These are phyloP conservation scores for Drosophila bocqueti DNA, from an alignment of 1,140 invertebrate genomes.

Conservation along the genomic window DNA sequence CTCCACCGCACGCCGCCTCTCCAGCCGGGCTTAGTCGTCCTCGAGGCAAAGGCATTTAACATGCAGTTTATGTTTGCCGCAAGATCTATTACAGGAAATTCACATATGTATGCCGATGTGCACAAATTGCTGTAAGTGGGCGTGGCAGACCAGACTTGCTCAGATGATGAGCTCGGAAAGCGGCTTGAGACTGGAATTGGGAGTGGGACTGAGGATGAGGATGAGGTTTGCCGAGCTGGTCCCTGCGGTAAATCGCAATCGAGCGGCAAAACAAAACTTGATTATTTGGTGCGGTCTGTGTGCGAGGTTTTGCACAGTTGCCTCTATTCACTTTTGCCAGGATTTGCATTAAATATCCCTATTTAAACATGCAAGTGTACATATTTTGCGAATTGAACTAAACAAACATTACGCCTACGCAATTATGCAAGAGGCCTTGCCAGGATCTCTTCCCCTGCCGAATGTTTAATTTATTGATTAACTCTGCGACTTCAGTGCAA, in stretches of 20 bases:
- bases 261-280: constrained; percentile 78
- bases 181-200: background rate
- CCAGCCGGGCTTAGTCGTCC: constrained; percentile 39
- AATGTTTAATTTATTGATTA: constrained; percentile 61
- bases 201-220: background rate
- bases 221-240: constrained; percentile 38
- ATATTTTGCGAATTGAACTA: constrained; percentile 59
- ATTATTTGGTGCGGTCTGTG: constrained; percentile 71
- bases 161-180: constrained; percentile 35
- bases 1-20: constrained; percentile 7
- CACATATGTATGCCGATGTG: constrained; percentile 67
- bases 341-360: constrained; percentile 69
- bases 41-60: constrained; percentile 77
- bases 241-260: constrained; percentile 71
- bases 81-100: constrained; percentile 82
- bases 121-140: constrained; percentile 68
- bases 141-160: constrained; percentile 37
- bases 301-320: constrained; percentile 47
- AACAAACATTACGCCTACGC: constrained; percentile 72
- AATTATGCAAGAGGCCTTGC: constrained; percentile 52
- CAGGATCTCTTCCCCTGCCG: constrained; percentile 17
- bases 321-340: constrained; percentile 31
- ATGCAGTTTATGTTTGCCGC: constrained; percentile 82
- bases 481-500: constrained; percentile 11
- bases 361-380: constrained; percentile 50